Percentiles rank a stretch among this genome's conserved stretches.
Conservation (phyloP, 1,140 invertebrate species). For the Anadara kagoshimensis region DNA sequence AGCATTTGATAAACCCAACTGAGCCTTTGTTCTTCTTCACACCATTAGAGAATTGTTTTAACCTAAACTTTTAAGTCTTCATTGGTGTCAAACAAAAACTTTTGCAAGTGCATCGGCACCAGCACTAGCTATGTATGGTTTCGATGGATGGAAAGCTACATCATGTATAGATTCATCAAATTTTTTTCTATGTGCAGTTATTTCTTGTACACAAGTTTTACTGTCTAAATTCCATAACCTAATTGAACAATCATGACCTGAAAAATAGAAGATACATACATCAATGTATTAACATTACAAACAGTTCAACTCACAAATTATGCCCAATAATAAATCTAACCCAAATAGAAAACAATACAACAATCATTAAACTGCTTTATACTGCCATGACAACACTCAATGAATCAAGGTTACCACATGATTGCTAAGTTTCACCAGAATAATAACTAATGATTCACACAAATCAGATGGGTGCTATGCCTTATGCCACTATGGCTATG, state of each 20-base stretch:
- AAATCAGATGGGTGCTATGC: no score
- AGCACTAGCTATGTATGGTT: slow-evolving; percentile 98
- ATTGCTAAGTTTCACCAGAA: no score
- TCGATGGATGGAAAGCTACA: slow-evolving; percentile 98
- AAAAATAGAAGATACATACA: slow-evolving; percentile 27
- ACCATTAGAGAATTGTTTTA: no score
- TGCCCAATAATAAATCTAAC: no score
- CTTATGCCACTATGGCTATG: no score
- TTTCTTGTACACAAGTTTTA: slow-evolving; percentile 99
- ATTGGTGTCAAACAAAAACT: slow-evolving; percentile 82
- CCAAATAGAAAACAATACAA: neutral
- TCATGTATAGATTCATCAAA: slow-evolving; percentile 99
- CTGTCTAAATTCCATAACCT: slow-evolving; percentile 99
- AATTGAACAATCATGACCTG: slow-evolving; percentile 98
- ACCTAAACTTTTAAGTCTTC: no score
- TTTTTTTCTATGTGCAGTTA: slow-evolving; percentile 99
- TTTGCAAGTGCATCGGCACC: slow-evolving; percentile 99
- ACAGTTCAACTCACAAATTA: no score
- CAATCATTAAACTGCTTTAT: neutral
- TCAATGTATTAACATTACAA: no score
- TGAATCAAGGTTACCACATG: no score
- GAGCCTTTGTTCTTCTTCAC: no score
- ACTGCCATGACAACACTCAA: neutral
- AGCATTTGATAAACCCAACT: no score
- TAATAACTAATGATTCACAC: no score